A percentile compares a stretch with the other conserved stretches of the same genome.
Evolutionary conservation across 2,888 invertebrate species (phyloP).

Genomic region (Heliconius ismenius): DNA sequence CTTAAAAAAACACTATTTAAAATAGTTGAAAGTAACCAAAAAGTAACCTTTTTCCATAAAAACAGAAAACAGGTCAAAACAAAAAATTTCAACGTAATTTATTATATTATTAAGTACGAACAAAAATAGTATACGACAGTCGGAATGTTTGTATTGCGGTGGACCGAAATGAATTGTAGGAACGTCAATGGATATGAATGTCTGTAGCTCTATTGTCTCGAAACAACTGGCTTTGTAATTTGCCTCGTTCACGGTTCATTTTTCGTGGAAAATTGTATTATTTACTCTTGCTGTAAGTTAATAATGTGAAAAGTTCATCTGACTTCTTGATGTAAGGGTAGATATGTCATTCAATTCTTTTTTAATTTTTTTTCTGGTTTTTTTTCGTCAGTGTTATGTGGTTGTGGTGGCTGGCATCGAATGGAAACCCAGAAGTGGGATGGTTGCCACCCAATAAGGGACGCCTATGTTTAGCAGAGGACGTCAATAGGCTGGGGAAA

Average conservation of each 20-base stretch:
- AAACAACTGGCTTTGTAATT: slow-evolving; percentile 39
- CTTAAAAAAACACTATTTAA: not conserved
- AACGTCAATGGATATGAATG: slow-evolving; percentile 34
- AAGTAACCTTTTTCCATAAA: not conserved
- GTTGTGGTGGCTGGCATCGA: too few species aligned
- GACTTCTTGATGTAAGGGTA: not conserved
- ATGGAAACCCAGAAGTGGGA: too few species aligned
- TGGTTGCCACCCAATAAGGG: too few species aligned
- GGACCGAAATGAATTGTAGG: slow-evolving; percentile 31
- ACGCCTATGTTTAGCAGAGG: too few species aligned
- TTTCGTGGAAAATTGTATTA: slow-evolving; percentile 20
- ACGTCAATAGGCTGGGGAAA: too few species aligned
- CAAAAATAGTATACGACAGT: slow-evolving; percentile 31
- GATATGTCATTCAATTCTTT: not conserved
- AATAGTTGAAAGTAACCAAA: not conserved
- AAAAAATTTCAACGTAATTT: slow-evolving; percentile 12
- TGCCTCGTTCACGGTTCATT: slow-evolving; percentile 31
- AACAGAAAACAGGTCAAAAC: not conserved
- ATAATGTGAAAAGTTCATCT: slow-evolving; percentile 23
- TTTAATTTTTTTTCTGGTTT: not conserved
- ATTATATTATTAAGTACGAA: slow-evolving; percentile 6
- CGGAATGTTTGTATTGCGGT: slow-evolving; percentile 37
- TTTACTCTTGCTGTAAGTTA: slow-evolving; percentile 28
- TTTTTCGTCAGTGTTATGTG: not conserved
- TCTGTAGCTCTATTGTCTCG: slow-evolving; percentile 35